Base-by-base conservation (phyloP, 2,888 invertebrate genomes). In the Proisotoma minuta region DNA sequence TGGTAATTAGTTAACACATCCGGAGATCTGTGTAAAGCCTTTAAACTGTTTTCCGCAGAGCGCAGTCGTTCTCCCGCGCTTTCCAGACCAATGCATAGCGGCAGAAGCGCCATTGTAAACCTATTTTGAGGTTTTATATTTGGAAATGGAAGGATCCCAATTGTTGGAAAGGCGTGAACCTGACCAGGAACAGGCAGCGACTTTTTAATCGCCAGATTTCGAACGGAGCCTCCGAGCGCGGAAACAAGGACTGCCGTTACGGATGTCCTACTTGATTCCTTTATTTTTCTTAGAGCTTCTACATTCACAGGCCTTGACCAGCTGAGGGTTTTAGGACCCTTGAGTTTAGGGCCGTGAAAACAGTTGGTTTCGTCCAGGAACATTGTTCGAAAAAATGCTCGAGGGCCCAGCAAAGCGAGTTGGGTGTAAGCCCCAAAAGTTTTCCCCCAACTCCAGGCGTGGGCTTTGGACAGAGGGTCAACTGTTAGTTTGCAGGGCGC, bases 121-220 rank as follows among this genome's bases (percentile, higher is more conserved):
- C 73, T 54, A 59, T 73, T 73, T 40, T 64, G 60, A 1, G 71
- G 73, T 28, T 60, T 61, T 28, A 67, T 66, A 50, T 69, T 62
- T 1, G 69, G 66, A 56, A 71, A 73, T 2, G 73, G 73, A 5
- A 73, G 58, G 34, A 73, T 66, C 27, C 71, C 73, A 20, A 70
- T 65, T 22, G 73, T 73, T 1, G 69, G 64, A 3, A 68, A 66
- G 5, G 71, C 67, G 22, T 66, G 64, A 8, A 71, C 63, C 5
- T 58, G 54, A 15, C 47, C 24, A 12, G 73, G 73, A 22, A 73
- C 59, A 0, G 65, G 62, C 8, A 66, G 59, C 10, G 61, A 57
- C 43, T 70, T 71, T 56, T 71, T 65, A 29, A 64, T 49, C 23
- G 73, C 73, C 10, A 73, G 28, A 34, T 65, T 67, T 22, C 63